Evolutionary conservation across 1,140 invertebrate genomes (phyloP).

Genomic region (Maconellicoccus hirsutus): DNA sequence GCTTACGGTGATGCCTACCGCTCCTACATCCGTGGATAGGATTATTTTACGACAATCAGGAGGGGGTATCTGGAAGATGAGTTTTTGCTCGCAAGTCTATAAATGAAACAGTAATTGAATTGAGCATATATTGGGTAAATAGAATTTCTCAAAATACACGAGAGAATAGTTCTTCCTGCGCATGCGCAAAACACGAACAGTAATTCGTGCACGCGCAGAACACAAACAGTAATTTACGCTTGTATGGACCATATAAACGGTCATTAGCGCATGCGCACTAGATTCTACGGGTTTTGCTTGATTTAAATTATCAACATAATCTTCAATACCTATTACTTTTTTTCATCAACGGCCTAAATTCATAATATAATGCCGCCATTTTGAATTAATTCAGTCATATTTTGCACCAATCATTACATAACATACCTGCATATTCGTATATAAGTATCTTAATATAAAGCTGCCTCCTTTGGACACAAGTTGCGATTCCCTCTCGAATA

Average conservation of each 20-base stretch:
- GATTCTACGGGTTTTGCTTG: too few relatives aligned
- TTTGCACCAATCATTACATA: not conserved
- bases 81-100: not conserved
- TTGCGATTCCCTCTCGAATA: not conserved
- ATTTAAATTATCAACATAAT: too few relatives aligned
- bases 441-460: constrained; percentile 12
- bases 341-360: not conserved
- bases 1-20: not conserved
- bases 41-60: constrained; percentile 3
- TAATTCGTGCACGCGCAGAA: too few relatives aligned
- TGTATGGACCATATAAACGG: too few relatives aligned
- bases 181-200: too few relatives aligned
- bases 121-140: too few relatives aligned
- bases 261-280: too few relatives aligned
- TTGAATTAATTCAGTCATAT: not conserved
- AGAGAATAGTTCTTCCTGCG: too few relatives aligned
- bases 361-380: not conserved
- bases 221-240: too few relatives aligned
- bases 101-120: not conserved
- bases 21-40: not conserved
- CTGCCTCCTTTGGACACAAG: not conserved
- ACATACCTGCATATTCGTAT: constrained; percentile 7
- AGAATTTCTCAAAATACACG: too few relatives aligned
- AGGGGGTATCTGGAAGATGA: not conserved
- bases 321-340: too few relatives aligned